Percentiles rank a stretch among this genome's conserved stretches.
phyloP scores from a whole-genome alignment of 2,888 invertebrate species.

The Synanthedon andrenaeformis region DNA sequence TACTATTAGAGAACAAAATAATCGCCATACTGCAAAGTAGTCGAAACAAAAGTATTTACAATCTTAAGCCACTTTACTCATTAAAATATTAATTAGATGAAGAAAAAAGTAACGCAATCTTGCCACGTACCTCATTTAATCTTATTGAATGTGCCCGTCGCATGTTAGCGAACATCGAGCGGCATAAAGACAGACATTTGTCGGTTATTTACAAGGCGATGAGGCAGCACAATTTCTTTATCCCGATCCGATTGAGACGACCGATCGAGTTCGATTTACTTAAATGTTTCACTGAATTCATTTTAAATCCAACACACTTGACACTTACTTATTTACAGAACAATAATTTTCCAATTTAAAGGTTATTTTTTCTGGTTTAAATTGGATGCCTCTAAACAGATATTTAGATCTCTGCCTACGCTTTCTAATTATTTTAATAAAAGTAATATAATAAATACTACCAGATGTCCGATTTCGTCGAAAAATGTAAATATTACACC shows the following conservation, averaged over 20 bases:
- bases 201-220: constrained; percentile 44
- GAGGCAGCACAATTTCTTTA: constrained; percentile 43
- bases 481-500: too few relatives aligned
- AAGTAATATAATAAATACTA: too few relatives aligned
- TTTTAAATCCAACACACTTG: constrained; percentile 24
- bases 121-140: constrained; percentile 34
- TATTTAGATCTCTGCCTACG: too few relatives aligned
- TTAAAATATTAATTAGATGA: background rate
- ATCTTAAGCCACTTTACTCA: background rate
- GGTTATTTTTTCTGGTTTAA: too few relatives aligned
- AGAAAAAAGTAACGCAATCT: constrained; percentile 9
- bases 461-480: too few relatives aligned
- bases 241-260: constrained; percentile 32
- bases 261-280: constrained; percentile 16
- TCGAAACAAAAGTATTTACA: too few relatives aligned
- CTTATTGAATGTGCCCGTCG: constrained; percentile 31
- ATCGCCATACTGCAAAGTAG: too few relatives aligned
- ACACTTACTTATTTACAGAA: constrained; percentile 37
- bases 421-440: too few relatives aligned
- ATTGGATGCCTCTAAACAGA: too few relatives aligned
- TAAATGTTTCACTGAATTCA: constrained; percentile 24
- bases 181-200: constrained; percentile 35
- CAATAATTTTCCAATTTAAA: constrained; percentile 25
- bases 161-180: constrained; percentile 29
- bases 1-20: too few relatives aligned